These are phyloP conservation scores for Argyrosomus japonicus DNA, from an alignment of 2,113 vertebrate species.

Conservation along the genomic window DNA sequence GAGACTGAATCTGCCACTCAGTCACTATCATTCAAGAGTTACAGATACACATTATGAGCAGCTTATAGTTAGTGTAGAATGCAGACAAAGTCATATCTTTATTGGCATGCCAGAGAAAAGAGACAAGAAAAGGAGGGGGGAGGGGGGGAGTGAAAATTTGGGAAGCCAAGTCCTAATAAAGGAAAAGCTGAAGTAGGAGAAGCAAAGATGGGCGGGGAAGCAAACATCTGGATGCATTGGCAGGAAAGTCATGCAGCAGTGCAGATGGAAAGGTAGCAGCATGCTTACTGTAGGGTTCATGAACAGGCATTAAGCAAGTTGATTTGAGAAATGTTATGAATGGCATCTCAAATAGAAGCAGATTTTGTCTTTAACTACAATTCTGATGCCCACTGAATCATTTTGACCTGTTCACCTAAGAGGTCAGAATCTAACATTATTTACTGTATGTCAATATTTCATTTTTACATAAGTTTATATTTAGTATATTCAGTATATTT, in stretches of 20 bases:
- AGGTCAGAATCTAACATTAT: not conserved
- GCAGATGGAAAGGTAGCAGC: slow-evolving; percentile 14
- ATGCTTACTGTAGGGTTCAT: slow-evolving; percentile 17
- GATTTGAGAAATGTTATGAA: not conserved
- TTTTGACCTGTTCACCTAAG: not conserved
- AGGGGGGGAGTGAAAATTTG: not conserved
- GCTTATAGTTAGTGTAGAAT: slow-evolving; percentile 45
- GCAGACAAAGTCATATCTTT: slow-evolving; percentile 56
- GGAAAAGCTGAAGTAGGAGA: slow-evolving; percentile 11
- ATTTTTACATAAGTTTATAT: too few species aligned
- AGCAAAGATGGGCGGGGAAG: not conserved
- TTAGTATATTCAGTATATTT: too few species aligned
- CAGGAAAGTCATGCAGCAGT: slow-evolving; percentile 33
- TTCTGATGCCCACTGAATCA: not conserved
- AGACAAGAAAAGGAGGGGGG: slow-evolving; percentile 3
- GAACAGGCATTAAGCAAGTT: not conserved
- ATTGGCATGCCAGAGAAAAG: slow-evolving; percentile 56
- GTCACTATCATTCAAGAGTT: slow-evolving; percentile 22
- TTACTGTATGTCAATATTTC: too few species aligned
- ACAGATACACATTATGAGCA: slow-evolving; percentile 30
- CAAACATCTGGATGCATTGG: slow-evolving; percentile 15
- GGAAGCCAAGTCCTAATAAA: slow-evolving; percentile 19
- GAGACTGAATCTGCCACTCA: slow-evolving; percentile 31
- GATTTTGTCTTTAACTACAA: slow-evolving; percentile 2
- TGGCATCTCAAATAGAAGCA: not conserved